phyloP scores from a whole-genome alignment of 2,888 invertebrate species.

The Cordylochernes scorpioides region DNA sequence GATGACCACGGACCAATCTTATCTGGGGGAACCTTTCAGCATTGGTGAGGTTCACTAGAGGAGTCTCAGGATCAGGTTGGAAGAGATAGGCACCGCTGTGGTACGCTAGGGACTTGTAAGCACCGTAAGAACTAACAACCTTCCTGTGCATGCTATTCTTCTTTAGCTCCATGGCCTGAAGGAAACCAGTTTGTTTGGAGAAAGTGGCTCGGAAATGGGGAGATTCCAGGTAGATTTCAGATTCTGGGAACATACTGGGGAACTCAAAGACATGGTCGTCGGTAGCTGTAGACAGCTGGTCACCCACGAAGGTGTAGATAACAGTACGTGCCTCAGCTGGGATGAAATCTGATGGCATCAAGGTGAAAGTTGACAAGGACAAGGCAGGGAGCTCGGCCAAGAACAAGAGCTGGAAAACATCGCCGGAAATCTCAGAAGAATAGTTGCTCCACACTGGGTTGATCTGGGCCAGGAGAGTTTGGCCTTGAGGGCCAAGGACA shows the following conservation, averaged over 20 bases:
- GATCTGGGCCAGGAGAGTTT: conserved; percentile 29
- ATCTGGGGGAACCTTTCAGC: conserved; percentile 26
- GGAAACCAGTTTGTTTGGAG: conserved; percentile 9
- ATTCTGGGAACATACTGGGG: conserved; percentile 1
- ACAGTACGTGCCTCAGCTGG: conserved; percentile 1
- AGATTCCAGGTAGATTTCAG: conserved; percentile 14
- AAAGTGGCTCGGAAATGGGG: conserved; percentile 16
- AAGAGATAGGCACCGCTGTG: conserved; percentile 91
- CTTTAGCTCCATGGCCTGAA: conserved; percentile 17
- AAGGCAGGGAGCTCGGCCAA: conserved; percentile 49
- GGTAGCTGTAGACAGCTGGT: conserved; percentile 1
- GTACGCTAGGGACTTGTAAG: conserved; percentile 65
- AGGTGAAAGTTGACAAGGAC: conserved; percentile 34
- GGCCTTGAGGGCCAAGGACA: conserved; percentile 25
- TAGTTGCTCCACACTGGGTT: conserved; percentile 15
- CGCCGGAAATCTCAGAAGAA: conserved; percentile 11
- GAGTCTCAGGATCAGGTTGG: conserved; percentile 59
- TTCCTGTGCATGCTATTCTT: conserved; percentile 2
- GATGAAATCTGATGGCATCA: conserved; percentile 29
- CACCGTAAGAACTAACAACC: conserved; percentile 33
- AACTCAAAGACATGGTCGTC: conserved; percentile 1
- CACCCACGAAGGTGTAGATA: conserved; percentile 5
- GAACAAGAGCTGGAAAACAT: conserved; percentile 34
- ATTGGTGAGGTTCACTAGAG: conserved; percentile 47
- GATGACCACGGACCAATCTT: conserved; percentile 56